Evolutionary conservation across 1,140 invertebrate species (phyloP), one percentile per base, ranked within the genome.

Genomic region (Dendrolimus kikuchii): DNA sequence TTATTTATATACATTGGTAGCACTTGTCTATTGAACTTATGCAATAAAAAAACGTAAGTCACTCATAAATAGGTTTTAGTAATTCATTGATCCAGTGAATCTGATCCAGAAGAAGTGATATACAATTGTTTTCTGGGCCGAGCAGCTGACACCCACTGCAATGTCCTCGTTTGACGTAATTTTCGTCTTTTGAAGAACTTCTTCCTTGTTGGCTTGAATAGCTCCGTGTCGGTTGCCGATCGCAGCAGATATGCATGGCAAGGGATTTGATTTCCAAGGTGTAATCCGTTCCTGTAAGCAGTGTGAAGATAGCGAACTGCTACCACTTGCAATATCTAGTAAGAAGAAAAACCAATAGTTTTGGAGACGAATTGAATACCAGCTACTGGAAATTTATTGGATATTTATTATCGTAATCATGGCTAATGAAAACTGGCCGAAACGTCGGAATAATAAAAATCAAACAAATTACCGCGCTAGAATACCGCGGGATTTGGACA

Each of bases 291-390:
- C 38, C 73, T 62, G 48, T 86, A 86, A 0, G 80, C 82, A 5
- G 82, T 86, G 49, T 86, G 79, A 0, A 86, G 68, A 50, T 86
- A 86, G 3, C 82, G 66, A 0, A 70, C 76, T 0, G 77, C 74
- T 50, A 77, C 67, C 8, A 74, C 75, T 77, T 86, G 82, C 4
- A 80, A 42, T 51, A 77, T 69, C 82, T 86, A 38, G 53, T 48
- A 46, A 4, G 44, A 48, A 60, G 48, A 54, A 50, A 61, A 45
- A 44, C 51, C 8, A 6, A 40, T 5, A n/a, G 44, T n/a, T 46
- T 23, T 23, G 23, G 23, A 23, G 23, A 23, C 23, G 1, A 23
- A 23, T 23, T 23, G 23, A 23, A 23, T 23, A 23, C 23, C 3
- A 23, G 23, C 23, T 23, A 23, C 3, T 3, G 23, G 23, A 23